These are phyloP conservation scores for Thunnus thynnus DNA, from an alignment of 2,113 vertebrate genomes.

Conservation along the genomic window DNA sequence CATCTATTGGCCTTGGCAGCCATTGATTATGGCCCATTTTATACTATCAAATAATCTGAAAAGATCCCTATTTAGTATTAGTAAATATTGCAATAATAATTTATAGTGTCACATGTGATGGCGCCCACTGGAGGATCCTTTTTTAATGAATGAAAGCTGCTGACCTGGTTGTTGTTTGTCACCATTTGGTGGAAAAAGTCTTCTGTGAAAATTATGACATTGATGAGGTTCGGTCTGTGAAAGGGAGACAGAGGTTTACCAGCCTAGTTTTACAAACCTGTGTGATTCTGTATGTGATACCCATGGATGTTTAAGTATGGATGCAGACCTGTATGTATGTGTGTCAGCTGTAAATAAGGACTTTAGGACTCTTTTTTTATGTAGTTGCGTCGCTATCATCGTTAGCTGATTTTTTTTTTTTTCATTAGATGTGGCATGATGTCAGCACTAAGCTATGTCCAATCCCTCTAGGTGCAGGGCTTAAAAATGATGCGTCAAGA, in stretches of 20 bases:
- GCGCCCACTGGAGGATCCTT: slow-evolving; percentile 14
- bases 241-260: not conserved
- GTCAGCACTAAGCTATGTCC: slow-evolving; percentile 11
- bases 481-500: not conserved
- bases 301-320: not conserved
- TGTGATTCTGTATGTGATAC: slow-evolving; percentile 1
- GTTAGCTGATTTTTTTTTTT: not conserved
- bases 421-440: not conserved
- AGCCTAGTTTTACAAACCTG: slow-evolving; percentile 26
- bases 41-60: slow-evolving; percentile 19
- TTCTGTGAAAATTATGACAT: slow-evolving; percentile 2
- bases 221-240: not conserved
- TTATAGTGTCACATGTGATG: slow-evolving; percentile 6
- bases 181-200: not conserved
- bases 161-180: slow-evolving; percentile 1
- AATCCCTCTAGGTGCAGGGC: not conserved
- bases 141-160: slow-evolving; percentile 40
- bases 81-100: slow-evolving; percentile 56
- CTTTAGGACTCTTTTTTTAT: not conserved
- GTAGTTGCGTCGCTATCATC: not conserved
- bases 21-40: slow-evolving; percentile 49
- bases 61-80: slow-evolving; percentile 38
- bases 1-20: slow-evolving; percentile 50
- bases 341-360: slow-evolving; percentile 34
- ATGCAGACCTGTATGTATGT: not conserved